phyloP scores from a whole-genome alignment of 2,888 invertebrate genomes.

The Exocentrus adspersus region DNA sequence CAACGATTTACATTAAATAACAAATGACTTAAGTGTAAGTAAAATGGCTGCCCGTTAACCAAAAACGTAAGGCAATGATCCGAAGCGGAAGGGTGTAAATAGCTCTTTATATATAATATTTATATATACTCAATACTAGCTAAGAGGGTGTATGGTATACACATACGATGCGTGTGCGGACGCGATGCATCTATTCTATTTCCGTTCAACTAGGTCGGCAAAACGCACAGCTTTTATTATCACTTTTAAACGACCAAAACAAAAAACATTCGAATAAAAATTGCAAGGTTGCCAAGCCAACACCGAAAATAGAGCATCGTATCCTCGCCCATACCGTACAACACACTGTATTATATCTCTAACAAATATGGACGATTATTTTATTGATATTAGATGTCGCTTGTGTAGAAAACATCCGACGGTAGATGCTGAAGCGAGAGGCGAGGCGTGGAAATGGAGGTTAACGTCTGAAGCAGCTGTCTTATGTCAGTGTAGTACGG shows the following conservation, averaged over 20 bases:
- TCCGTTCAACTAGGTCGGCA: too few species aligned
- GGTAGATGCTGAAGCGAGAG: not conserved
- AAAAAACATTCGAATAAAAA: not conserved
- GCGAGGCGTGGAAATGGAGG: not conserved
- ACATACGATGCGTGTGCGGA: constrained; percentile 35
- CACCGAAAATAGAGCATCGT: not conserved
- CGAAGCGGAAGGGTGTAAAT: constrained; percentile 41
- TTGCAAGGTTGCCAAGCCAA: not conserved
- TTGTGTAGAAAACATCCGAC: constrained; percentile 9
- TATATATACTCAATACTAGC: constrained; percentile 50
- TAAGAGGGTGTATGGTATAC: constrained; percentile 52
- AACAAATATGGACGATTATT: constrained; percentile 61
- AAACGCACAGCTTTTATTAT: too few species aligned
- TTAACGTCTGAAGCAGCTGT: not conserved
- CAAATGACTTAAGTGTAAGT: constrained; percentile 31
- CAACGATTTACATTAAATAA: constrained; percentile 12
- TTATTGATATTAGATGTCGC: constrained; percentile 57
- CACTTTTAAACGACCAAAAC: too few species aligned
- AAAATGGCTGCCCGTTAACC: constrained; percentile 32
- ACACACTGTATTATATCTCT: constrained; percentile 54
- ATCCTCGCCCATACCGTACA: constrained; percentile 32
- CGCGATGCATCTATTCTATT: not conserved
- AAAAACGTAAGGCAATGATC: constrained; percentile 34
- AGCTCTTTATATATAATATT: constrained; percentile 31
- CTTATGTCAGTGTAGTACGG: constrained; percentile 1